Conservation (phyloP, 2,113 vertebrate genomes). For the Shinisaurus crocodilurus region DNA sequence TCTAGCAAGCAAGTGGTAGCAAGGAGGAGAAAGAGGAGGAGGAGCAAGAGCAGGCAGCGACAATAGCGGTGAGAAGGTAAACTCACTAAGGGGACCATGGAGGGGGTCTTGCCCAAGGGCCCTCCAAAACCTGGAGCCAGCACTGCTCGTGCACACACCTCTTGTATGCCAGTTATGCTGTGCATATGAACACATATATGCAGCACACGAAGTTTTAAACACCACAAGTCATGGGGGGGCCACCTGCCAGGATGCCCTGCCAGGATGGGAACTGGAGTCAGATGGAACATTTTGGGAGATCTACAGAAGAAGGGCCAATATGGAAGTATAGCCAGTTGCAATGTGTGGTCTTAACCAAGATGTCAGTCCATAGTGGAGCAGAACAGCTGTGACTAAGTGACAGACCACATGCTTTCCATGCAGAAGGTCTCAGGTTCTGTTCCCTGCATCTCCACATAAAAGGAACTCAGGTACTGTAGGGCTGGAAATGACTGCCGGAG, state of each 20-base stretch:
- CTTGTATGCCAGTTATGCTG: not conserved
- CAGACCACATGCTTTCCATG: not conserved
- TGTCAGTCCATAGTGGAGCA: not conserved
- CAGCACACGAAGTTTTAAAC: not conserved
- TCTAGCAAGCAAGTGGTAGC: too few relatives aligned
- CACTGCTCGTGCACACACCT: not conserved
- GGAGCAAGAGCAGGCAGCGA: too few relatives aligned
- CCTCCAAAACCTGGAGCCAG: too few relatives aligned
- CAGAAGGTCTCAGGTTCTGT: not conserved
- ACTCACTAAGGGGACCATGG: too few relatives aligned
- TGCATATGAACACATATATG: not conserved
- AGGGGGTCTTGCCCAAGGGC: too few relatives aligned
- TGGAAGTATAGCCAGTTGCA: not conserved
- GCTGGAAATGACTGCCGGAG: not conserved
- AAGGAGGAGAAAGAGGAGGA: too few relatives aligned
- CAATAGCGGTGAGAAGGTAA: too few relatives aligned
- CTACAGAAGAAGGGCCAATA: not conserved
- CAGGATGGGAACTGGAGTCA: not conserved
- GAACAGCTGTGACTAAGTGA: not conserved
- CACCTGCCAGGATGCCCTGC: too few relatives aligned
- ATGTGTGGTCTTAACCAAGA: not conserved
- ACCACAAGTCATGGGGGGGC: not conserved
- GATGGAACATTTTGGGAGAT: not conserved
- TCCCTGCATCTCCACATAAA: not conserved
- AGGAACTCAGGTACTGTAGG: not conserved